phyloP scores from a whole-genome alignment of 1,140 invertebrate genomes.

The Bombus consobrinus region DNA sequence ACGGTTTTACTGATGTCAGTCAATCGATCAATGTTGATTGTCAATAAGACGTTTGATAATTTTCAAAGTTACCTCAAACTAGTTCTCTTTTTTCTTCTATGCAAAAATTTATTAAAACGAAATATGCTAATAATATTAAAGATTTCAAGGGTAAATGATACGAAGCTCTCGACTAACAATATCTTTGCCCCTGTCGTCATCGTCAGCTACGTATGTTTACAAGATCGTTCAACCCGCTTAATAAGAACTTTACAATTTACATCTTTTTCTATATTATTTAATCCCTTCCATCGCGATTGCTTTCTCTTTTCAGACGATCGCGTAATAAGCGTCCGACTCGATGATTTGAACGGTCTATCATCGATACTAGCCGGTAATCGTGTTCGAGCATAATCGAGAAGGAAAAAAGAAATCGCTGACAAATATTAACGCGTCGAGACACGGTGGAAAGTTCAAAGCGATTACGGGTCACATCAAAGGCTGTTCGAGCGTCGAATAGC shows the following conservation, averaged over 20 bases:
- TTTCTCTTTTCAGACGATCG: conserved; percentile 1
- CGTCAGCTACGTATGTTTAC: not conserved
- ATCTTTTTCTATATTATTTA: not conserved
- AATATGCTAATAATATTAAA: not conserved
- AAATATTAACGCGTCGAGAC: conserved; percentile 12
- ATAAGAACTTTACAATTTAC: too few species aligned
- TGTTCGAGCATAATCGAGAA: not conserved
- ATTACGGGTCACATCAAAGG: conserved; percentile 5
- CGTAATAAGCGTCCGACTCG: conserved; percentile 5
- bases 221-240: not conserved
- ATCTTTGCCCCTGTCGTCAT: not conserved
- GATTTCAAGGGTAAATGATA: not conserved
- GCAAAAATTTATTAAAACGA: not conserved
- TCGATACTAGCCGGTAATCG: not conserved
- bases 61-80: not conserved
- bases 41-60: not conserved
- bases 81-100: not conserved
- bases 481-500: conserved; percentile 16
- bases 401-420: conserved; percentile 2
- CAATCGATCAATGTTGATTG: not conserved
- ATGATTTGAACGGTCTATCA: conserved; percentile 15
- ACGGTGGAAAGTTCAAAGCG: conserved; percentile 9
- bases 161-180: not conserved
- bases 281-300: not conserved
- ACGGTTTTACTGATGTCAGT: not conserved